Base-by-base conservation (phyloP, 2,888 invertebrate genomes). In the Calliphora vomitoria region DNA sequence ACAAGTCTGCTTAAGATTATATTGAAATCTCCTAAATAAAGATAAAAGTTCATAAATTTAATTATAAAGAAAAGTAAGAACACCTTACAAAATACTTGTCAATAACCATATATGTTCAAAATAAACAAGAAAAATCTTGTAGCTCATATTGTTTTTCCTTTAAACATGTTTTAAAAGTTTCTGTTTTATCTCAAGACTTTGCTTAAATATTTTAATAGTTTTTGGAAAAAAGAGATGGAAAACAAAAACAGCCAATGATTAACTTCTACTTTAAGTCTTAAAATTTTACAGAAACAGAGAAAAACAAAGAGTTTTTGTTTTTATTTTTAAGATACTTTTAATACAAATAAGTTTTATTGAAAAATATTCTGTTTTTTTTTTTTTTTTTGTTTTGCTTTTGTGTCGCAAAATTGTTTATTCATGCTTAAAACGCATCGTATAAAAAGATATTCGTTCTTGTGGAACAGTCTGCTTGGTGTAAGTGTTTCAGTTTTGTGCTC, bases 131-230 rank as follows among this genome's bases (percentile, higher is more conserved):
- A 8, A 50, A 44, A 62, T 75, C 35, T 38, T 38, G 1, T 15
- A 64, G n/a, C 25, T 50, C 50, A 64, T 78, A 53, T 53, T 18
- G 6, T 68, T 55, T 62, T 31, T 64, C 50, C 64, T 64, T 4
- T 38, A 44, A 55, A 69, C n/a, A 68, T n/a, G 38, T 60, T 25
- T 31, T 69, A 35, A 62, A 82, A 82, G 35, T 82, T 75, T 75
- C n/a, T 69, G 47, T 50, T 25, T 44, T 68, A 58, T 41, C 50
- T 62, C 5, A 31, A 76, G 53, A 41, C 62, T 76, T 62, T 74
- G 58, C 25, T 66, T 82, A 55, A 25, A 55, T 64, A 71, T n/a
- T 76, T 83, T 76, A 55, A 83, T 62, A 76, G 68, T 82, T 82
- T 76, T 44, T 31, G 35, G 6, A 68, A 8, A 72, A 55, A 25